Evolutionary conservation across 2,113 vertebrate genomes (phyloP).

Genomic region (Anolis carolinensis): DNA sequence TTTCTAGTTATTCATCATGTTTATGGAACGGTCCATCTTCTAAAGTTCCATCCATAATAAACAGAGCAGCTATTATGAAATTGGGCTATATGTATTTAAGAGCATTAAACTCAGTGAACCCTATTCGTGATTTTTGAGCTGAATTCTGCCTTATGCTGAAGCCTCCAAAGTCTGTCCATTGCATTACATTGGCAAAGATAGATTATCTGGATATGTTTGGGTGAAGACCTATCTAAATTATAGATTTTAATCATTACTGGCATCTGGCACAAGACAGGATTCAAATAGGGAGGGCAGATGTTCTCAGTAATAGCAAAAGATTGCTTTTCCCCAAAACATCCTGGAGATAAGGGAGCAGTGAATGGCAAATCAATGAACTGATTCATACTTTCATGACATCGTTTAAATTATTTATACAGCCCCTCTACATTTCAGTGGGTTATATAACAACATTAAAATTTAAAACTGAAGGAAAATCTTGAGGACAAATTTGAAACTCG

Average conservation of each 20-base stretch:
- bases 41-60: background rate
- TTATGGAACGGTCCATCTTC: background rate
- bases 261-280: slow-evolving; percentile 41
- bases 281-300: slow-evolving; percentile 56
- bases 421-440: slow-evolving; percentile 32
- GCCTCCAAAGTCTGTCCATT: background rate
- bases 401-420: slow-evolving; percentile 56
- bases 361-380: slow-evolving; percentile 63
- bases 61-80: background rate
- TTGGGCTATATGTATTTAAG: background rate
- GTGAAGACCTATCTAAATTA: slow-evolving; percentile 61
- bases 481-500: background rate
- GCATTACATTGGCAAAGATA: background rate
- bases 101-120: background rate
- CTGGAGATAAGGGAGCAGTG: slow-evolving; percentile 50
- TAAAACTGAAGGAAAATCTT: slow-evolving; percentile 23
- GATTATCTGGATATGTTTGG: slow-evolving; percentile 44
- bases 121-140: background rate
- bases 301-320: background rate
- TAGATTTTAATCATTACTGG: slow-evolving; percentile 70
- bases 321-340: slow-evolving; percentile 53
- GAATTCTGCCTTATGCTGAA: background rate
- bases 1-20: background rate
- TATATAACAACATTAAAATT: slow-evolving; percentile 49
- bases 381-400: slow-evolving; percentile 59